A percentile compares a stretch with the other conserved stretches of the same genome.
phyloP scores from a whole-genome alignment of 2,797 vertebrate genomes.

The Rhodeus uyekii region DNA sequence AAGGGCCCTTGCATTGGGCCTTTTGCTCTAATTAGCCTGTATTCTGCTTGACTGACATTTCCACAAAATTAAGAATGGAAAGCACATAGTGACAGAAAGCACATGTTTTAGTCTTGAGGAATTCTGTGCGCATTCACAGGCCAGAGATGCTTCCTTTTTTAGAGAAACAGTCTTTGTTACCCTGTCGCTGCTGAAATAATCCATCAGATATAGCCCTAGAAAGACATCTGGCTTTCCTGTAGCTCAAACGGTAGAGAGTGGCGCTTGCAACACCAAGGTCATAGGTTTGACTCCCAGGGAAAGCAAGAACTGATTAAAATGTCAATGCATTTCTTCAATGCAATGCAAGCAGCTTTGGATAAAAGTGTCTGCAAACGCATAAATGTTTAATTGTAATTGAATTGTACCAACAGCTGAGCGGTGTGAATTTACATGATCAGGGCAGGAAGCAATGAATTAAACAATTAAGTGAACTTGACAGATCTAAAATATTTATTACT shows the following conservation, averaged over 20 bases:
- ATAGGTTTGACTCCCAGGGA: no score
- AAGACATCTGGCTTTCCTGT: constrained; percentile 12
- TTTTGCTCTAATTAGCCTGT: constrained; percentile 28
- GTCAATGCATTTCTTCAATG: no score
- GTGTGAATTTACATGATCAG: neutral
- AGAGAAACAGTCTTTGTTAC: neutral
- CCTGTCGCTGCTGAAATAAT: neutral
- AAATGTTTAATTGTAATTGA: no score
- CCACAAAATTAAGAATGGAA: constrained; percentile 29
- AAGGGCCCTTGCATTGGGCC: neutral
- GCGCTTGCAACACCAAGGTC: no score
- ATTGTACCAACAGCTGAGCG: constrained; percentile 7
- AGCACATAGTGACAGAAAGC: constrained; percentile 12
- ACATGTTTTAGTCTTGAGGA: constrained; percentile 6
- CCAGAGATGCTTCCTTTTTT: constrained; percentile 24
- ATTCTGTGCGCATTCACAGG: neutral
- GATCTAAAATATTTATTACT: neutral
- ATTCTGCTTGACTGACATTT: constrained; percentile 32
- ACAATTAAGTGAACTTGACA: constrained; percentile 16
- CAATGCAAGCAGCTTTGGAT: no score
- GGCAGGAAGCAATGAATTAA: constrained; percentile 8
- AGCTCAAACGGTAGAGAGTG: no score
- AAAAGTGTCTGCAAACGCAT: no score
- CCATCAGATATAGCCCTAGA: constrained; percentile 20
- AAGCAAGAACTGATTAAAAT: no score